Evolutionary conservation across 2,888 invertebrate genomes (phyloP).

Genomic region (Cephus pygmeus): DNA sequence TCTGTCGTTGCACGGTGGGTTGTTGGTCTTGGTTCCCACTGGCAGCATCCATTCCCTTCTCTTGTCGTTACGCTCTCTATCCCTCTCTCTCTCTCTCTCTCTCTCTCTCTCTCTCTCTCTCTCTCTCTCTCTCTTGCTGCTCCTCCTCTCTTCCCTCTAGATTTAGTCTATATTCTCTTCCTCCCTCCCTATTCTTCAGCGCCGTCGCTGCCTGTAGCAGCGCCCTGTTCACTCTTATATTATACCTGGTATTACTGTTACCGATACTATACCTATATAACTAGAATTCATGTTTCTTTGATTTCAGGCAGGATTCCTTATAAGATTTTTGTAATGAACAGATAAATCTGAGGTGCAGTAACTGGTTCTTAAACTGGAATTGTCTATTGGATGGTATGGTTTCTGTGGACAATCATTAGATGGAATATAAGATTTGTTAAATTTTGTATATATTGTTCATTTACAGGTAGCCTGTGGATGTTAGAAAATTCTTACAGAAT

Average conservation of each 20-base stretch:
- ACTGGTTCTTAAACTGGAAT: not conserved
- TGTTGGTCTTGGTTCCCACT: constrained; percentile 14
- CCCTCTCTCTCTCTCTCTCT: constrained; percentile 8
- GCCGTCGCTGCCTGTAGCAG: constrained; percentile 1
- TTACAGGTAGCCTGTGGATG: not conserved
- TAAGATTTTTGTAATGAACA: not conserved
- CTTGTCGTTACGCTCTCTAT: constrained; percentile 12
- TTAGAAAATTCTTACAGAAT: not conserved
- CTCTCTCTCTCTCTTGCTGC: not conserved
- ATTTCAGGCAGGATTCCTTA: not conserved
- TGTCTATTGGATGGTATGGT: not conserved
- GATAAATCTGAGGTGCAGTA: not conserved
- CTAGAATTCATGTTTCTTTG: not conserved
- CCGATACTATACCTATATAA: not conserved
- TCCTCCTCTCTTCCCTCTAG: not conserved
- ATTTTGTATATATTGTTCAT: not conserved
- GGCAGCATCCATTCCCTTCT: constrained; percentile 11
- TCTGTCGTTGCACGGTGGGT: constrained; percentile 27
- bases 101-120: constrained; percentile 1
- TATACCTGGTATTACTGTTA: not conserved
- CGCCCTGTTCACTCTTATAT: not conserved
- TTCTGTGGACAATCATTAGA: not conserved
- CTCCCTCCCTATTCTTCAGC: constrained; percentile 7
- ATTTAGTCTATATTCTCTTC: not conserved
- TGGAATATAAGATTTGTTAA: not conserved